A percentile compares a stretch with the other conserved stretches of the same genome.
Evolutionary conservation across 2,888 invertebrate species (phyloP).

Genomic region (Folsomia candida): DNA sequence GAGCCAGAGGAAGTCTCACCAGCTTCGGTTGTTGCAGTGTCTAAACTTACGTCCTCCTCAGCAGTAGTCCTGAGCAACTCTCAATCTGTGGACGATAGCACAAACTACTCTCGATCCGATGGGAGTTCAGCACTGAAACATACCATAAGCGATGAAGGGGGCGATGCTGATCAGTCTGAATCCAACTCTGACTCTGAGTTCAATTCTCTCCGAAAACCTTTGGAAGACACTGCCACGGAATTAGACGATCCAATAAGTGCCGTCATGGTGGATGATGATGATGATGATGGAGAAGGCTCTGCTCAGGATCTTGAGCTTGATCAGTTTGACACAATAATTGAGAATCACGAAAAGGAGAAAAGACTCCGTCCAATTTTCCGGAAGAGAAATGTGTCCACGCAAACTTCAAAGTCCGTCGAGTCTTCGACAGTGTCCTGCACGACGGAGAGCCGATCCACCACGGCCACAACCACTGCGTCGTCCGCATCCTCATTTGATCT

Average conservation of each 20-base stretch:
- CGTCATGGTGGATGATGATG: slow-evolving; percentile 19
- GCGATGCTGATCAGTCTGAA: slow-evolving; percentile 9
- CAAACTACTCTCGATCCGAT: not conserved
- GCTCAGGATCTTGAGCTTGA: slow-evolving; percentile 1
- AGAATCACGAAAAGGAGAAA: slow-evolving; percentile 35
- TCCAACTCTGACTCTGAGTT: slow-evolving; percentile 1
- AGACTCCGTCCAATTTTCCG: slow-evolving; percentile 22
- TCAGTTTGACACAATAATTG: slow-evolving; percentile 38
- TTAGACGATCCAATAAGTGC: slow-evolving; percentile 25
- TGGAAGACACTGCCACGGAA: slow-evolving; percentile 33
- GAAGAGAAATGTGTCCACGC: slow-evolving; percentile 35
- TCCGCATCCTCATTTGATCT: slow-evolving; percentile 42
- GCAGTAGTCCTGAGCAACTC: slow-evolving; percentile 8
- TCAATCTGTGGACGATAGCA: slow-evolving; percentile 4
- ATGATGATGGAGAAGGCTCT: slow-evolving; percentile 32
- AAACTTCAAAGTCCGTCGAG: slow-evolving; percentile 40
- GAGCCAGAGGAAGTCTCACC: not conserved
- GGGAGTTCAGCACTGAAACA: not conserved
- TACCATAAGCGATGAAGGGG: not conserved
- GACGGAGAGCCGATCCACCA: slow-evolving; percentile 29
- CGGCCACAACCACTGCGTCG: slow-evolving; percentile 24
- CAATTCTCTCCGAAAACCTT: slow-evolving; percentile 1
- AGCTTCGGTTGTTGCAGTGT: not conserved
- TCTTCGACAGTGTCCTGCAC: slow-evolving; percentile 17
- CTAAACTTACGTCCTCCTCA: not conserved